Evolutionary conservation across 2,888 invertebrate genomes (phyloP).

Genomic region (Saturnia pavonia): DNA sequence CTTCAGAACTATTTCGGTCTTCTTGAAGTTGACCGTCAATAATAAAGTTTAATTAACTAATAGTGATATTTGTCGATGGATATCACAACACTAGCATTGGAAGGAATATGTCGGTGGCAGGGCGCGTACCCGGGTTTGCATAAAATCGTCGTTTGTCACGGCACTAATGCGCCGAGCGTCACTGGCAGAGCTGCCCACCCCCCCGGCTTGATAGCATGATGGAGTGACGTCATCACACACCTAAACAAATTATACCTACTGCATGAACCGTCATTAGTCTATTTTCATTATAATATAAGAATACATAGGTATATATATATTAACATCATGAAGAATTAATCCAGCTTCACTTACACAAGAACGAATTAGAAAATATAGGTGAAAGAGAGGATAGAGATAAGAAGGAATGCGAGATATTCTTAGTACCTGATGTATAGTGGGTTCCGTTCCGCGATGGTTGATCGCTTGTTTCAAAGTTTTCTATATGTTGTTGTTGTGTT

Average conservation of each 20-base stretch:
- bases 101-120: slow-evolving; percentile 69
- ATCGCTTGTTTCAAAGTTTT: not conserved
- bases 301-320: no score
- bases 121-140: slow-evolving; percentile 59
- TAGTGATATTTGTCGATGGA: slow-evolving; percentile 26
- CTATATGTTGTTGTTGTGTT: not conserved
- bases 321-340: not conserved
- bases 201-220: slow-evolving; percentile 16
- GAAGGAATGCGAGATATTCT: not conserved
- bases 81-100: slow-evolving; percentile 46
- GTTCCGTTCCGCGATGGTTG: not conserved
- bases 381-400: not conserved
- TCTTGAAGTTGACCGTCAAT: not conserved
- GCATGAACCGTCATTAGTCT: not conserved
- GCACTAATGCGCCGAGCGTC: slow-evolving; percentile 68
- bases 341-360: not conserved
- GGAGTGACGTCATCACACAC: slow-evolving; percentile 20
- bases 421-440: not conserved
- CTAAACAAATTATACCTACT: slow-evolving; percentile 16
- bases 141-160: slow-evolving; percentile 79
- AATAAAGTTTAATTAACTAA: not conserved
- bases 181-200: slow-evolving; percentile 47
- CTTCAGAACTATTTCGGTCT: no score
- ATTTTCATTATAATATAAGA: not conserved
- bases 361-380: not conserved